Evolutionary conservation across 2,113 vertebrate genomes (phyloP).

Genomic region (Chitala chitala): DNA sequence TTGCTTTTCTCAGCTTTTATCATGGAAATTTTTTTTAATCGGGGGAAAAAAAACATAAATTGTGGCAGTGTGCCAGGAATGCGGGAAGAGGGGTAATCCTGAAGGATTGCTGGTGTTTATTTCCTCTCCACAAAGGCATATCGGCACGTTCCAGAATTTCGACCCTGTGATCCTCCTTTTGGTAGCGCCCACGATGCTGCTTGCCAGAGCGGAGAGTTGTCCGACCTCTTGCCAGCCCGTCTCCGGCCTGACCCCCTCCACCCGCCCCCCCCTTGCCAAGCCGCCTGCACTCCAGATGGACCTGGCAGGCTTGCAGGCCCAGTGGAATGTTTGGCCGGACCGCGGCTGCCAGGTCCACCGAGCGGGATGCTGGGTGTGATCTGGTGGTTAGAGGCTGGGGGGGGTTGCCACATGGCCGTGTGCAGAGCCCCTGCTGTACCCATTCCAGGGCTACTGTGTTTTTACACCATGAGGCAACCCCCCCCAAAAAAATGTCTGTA

Average conservation of each 20-base stretch:
- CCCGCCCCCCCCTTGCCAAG: background rate
- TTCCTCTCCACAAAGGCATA: background rate
- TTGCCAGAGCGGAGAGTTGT: background rate
- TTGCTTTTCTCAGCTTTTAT: no score
- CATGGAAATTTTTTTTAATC: no score
- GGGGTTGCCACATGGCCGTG: no score
- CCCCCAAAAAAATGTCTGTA: background rate
- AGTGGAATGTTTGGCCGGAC: conserved; percentile 5
- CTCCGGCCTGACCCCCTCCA: no score
- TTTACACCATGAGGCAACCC: no score
- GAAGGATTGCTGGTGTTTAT: background rate
- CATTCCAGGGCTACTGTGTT: no score
- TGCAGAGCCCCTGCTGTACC: background rate
- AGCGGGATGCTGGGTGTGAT: background rate
- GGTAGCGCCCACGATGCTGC: background rate
- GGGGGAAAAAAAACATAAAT: no score
- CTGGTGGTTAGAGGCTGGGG: background rate
- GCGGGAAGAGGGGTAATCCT: background rate
- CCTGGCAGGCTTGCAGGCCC: background rate
- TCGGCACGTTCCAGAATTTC: background rate
- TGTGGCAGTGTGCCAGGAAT: background rate
- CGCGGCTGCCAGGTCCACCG: background rate
- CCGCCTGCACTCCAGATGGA: conserved; percentile 7
- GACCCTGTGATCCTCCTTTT: background rate
- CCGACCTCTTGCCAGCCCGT: background rate